These are phyloP conservation scores for Phoeniculus purpureus DNA, from an alignment of 2,797 vertebrate genomes.

Conservation along the genomic window DNA sequence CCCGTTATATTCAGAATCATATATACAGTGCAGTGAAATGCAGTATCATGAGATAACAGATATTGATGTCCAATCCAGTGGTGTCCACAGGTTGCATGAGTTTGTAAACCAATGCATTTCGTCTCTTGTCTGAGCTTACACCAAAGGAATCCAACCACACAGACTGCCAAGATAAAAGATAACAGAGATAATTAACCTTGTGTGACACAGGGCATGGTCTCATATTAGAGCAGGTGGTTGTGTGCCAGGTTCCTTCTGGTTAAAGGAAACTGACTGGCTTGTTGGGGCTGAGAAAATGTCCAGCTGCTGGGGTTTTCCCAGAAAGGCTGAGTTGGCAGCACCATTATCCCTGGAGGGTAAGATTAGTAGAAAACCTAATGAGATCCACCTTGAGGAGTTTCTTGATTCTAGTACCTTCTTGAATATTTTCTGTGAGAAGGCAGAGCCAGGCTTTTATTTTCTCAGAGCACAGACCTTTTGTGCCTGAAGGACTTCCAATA, in stretches of 20 bases:
- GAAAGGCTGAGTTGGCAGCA: neutral
- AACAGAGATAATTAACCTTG: neutral
- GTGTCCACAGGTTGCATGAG: neutral
- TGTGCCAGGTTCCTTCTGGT: neutral
- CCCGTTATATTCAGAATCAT: fast-evolving
- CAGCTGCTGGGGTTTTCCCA: neutral
- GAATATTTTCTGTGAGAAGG: neutral
- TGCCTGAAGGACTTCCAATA: neutral
- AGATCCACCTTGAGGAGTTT: constrained; percentile 18
- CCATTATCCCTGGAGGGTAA: neutral
- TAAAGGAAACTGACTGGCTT: neutral
- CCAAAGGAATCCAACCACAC: neutral
- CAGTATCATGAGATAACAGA: neutral
- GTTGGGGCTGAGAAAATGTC: neutral
- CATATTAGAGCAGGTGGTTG: neutral
- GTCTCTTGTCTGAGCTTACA: neutral
- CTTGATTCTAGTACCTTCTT: neutral
- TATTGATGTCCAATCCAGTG: neutral
- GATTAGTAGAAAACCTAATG: neutral
- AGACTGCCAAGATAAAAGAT: neutral
- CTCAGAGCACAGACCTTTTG: neutral
- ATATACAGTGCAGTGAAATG: neutral
- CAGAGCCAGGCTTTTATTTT: neutral
- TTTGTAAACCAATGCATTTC: neutral
- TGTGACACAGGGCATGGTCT: neutral